Conservation (phyloP, 2,888 invertebrate species). For the Bellardia pandia region DNA sequence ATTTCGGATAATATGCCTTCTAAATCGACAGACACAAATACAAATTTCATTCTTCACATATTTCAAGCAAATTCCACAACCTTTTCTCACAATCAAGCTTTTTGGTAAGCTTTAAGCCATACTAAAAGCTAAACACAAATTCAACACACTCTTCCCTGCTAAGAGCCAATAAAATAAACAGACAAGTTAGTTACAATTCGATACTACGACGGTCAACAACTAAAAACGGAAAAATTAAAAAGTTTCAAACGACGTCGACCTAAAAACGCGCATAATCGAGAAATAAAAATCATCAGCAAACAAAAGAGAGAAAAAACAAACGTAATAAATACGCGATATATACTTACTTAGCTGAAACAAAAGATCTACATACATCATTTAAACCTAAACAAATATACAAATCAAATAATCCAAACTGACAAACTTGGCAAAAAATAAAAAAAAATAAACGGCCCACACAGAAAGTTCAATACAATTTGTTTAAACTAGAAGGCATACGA, state of each 20-base stretch:
- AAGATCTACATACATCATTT: constrained; percentile 10
- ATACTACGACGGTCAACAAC: constrained; percentile 54
- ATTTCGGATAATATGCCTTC: no score
- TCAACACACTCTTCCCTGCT: not conserved
- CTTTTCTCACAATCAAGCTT: constrained; percentile 4
- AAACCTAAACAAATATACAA: constrained; percentile 17
- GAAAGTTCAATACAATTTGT: not conserved
- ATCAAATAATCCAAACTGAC: not conserved
- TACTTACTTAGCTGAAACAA: constrained; percentile 27
- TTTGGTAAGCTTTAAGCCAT: constrained; percentile 19
- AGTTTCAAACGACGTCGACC: constrained; percentile 45
- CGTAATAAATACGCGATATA: constrained; percentile 7
- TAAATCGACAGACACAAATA: no score
- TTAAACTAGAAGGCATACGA: not conserved
- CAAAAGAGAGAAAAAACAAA: constrained; percentile 30
- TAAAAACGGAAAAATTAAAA: constrained; percentile 51
- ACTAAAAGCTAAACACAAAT: not conserved
- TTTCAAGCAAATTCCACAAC: constrained; percentile 19
- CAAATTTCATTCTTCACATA: not conserved
- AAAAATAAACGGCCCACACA: constrained; percentile 57
- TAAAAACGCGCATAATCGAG: constrained; percentile 66
- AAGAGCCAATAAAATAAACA: constrained; percentile 10
- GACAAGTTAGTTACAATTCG: constrained; percentile 48
- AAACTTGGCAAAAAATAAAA: constrained; percentile 12
- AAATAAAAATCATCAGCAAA: constrained; percentile 26